Evolutionary conservation across 1,140 invertebrate species (phyloP).

Genomic region (Panagrolaimus sp.): DNA sequence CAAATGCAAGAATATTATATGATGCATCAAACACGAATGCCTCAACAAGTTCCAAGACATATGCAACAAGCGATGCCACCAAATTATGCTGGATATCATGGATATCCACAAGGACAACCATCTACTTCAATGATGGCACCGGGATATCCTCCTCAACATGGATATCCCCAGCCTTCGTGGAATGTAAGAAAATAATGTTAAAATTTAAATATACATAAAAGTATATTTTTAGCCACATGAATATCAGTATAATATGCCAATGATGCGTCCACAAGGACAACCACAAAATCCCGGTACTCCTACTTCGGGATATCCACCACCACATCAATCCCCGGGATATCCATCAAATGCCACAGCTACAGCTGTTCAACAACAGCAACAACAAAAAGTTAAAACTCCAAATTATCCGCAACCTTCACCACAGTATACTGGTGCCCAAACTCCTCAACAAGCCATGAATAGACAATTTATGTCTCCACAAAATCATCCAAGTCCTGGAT

Average conservation of each 20-base stretch:
- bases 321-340: slow-evolving; percentile 7
- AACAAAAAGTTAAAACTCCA: slow-evolving; percentile 2
- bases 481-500: slow-evolving; percentile 7
- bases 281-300: background rate
- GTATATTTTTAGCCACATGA: no score
- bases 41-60: background rate
- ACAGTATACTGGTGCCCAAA: background rate
- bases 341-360: background rate
- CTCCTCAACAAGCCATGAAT: slow-evolving; percentile 5
- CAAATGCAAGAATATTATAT: background rate
- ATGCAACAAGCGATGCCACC: background rate
- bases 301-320: background rate
- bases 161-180: no score
- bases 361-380: slow-evolving; percentile 8
- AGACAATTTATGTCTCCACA: slow-evolving; percentile 2
- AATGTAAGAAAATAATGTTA: no score
- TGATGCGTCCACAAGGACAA: no score
- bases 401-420: background rate
- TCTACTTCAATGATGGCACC: background rate
- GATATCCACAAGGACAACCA: slow-evolving; percentile 6
- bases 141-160: no score
- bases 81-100: background rate
- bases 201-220: no score
- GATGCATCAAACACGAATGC: background rate
- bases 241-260: no score